Base-by-base conservation (phyloP, 2,113 vertebrate species). In the Antechinus stuartii region DNA sequence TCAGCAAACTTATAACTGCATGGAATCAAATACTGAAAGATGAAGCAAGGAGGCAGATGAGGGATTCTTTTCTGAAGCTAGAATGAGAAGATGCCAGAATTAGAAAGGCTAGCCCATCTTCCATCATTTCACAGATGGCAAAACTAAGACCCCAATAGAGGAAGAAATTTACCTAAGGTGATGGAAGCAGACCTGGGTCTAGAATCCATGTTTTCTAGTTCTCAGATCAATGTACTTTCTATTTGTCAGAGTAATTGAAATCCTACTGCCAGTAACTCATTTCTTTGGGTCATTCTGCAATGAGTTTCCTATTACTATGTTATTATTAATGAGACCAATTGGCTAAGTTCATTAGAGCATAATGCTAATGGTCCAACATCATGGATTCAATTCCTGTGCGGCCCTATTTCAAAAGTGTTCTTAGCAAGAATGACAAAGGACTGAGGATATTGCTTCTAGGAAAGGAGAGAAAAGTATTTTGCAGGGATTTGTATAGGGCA, bases 11-110 rank as follows among this genome's bases (percentile, higher is more conserved):
- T 46, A 93, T 49, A 90, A 53, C 46, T 90, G 55, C 54, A 19
- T 90, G 46, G 93, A 90, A 76, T 93, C 46, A 54, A 89, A 27
- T 93, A n/a, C 14, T 52, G 76, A 93, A 68, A 27, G 52, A 55
- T 47, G 30, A 35, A 54, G 24, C 30, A 68, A 95, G 47, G 47
- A 93, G 54, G 30, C 50, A 61, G 92, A 50, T 35, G 54, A 30
- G 4, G 7, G 23, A 22, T 46, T 93, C 46, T 49, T 54, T 92
- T 92, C 76, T 55, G 50, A 90, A 54, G 23, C 49, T 91, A 30
- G 91, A 92, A 76, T 54, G n/a, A 91, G 3, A 53, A 42, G 91
- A 91, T 46, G 49, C 68, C 55, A 92, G 89, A 91, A n/a, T 35
- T n/a, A 42, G 6, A 91, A 89, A 50, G 23, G 6, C 52, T 56